Evolutionary conservation across 2,113 vertebrate genomes (phyloP).

Genomic region (Nothoprocta perdicaria): DNA sequence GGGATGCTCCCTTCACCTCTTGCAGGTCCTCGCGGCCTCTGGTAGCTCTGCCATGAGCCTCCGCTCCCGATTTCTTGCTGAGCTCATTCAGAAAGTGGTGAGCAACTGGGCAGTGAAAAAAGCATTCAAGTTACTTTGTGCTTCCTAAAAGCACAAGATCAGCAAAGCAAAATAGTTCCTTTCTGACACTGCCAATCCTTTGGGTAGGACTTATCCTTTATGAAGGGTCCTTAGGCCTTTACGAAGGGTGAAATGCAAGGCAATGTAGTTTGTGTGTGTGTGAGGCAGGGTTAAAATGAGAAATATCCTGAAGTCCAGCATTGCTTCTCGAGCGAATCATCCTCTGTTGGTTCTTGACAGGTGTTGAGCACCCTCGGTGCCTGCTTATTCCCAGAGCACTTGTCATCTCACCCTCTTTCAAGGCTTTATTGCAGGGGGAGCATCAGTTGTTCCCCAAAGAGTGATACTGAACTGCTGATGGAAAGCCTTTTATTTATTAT

Average conservation of each 20-base stretch:
- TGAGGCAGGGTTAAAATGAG: accelerated
- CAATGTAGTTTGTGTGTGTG: accelerated
- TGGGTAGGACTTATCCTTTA: neutral
- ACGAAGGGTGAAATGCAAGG: accelerated
- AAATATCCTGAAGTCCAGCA: neutral
- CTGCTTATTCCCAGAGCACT: neutral
- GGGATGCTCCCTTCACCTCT: no score
- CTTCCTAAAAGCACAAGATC: neutral
- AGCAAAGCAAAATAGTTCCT: accelerated
- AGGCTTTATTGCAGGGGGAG: neutral
- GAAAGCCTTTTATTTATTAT: neutral
- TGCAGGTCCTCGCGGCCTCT: accelerated
- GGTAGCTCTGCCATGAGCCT: no score
- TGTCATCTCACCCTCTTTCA: neutral
- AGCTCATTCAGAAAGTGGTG: accelerated
- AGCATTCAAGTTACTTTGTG: neutral
- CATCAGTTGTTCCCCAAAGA: neutral
- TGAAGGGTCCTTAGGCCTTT: neutral
- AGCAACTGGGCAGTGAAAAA: neutral
- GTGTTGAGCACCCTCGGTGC: neutral
- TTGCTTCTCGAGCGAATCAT: neutral
- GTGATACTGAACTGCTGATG: neutral
- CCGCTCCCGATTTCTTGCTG: accelerated
- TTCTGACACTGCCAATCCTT: neutral
- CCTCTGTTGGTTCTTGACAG: neutral